These are phyloP conservation scores for Bilobella aurantiaca DNA, from an alignment of 1,140 invertebrate species.

Conservation along the genomic window DNA sequence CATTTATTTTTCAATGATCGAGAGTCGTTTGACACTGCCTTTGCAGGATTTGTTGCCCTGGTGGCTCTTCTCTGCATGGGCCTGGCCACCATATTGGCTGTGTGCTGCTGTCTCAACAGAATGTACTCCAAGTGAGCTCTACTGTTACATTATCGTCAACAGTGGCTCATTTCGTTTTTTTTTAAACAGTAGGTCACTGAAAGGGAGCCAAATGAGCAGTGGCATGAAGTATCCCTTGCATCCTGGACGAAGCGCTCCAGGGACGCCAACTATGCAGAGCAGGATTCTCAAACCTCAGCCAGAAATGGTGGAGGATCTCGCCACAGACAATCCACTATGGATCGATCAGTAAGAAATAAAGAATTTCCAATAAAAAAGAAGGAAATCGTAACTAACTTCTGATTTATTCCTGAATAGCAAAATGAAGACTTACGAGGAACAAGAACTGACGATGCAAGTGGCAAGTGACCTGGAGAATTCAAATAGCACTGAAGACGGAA, in stretches of 20 bases:
- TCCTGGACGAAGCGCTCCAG: constrained; percentile 17
- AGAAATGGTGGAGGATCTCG: constrained; percentile 62
- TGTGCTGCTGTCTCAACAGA: constrained; percentile 66
- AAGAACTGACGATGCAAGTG: constrained; percentile 84
- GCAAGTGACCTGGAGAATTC: constrained; percentile 62
- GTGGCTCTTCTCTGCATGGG: constrained; percentile 75
- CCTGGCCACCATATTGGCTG: constrained; percentile 70
- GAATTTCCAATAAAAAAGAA: constrained; percentile 14
- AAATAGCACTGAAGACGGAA: constrained; percentile 29
- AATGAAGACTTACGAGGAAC: constrained; percentile 66
- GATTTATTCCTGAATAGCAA: constrained; percentile 13
- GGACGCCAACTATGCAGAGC: constrained; percentile 25
- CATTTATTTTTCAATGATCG: constrained; percentile 38
- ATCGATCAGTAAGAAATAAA: constrained; percentile 68
- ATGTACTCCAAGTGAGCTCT: constrained; percentile 41
- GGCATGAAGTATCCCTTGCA: constrained; percentile 34
- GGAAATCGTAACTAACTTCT: constrained; percentile 13
- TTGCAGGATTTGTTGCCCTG: constrained; percentile 72
- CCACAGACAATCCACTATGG: constrained; percentile 86
- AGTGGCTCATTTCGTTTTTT: background rate
- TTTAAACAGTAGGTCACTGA: constrained; percentile 15
- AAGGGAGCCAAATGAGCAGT: constrained; percentile 20
- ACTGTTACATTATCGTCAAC: background rate
- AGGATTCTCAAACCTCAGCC: constrained; percentile 13
- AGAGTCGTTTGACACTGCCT: constrained; percentile 70